Evolutionary conservation across 1,140 invertebrate genomes (phyloP), one percentile per base, ranked within the genome.

Genomic region (Brachionus manjavacas): DNA sequence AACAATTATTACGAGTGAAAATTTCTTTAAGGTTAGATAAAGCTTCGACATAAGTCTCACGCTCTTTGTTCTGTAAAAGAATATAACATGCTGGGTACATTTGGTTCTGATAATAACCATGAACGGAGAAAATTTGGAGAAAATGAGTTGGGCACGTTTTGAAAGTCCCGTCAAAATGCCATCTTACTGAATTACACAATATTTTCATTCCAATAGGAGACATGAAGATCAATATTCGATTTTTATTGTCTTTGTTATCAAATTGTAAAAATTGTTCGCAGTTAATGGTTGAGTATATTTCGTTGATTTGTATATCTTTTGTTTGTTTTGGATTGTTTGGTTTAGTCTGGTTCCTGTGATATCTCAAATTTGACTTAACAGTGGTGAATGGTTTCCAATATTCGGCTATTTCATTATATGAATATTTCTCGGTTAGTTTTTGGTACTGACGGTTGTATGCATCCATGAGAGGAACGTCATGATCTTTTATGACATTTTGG

Each of bases 71-170:
- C 9, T 66, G 64, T 35, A 66, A 66, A 66, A 66, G 64, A 66
- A 66, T 25, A 66, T 28, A 66, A 66, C 64, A 66, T 25, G 55
- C 55, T 64, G 55, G 55, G 55, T 64, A 14, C 55, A 64, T 64
- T 64, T 64, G 55, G 55, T 64, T 64, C 55, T 64, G n/a, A 64
- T 64, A 64, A 64, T 64, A 64, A 64, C 55, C 55, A 16, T 64
- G 55, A 64, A 64, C 55, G 12, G 55, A 64, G 55, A 64, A 14
- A 20, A 64, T 64, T 64, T 12, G 55, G 16, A 64, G 55, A 64
- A 64, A 64, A 64, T 64, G 55, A 64, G 55, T 64, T 16, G 9
- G 55, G 7, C 55, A 64, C n/a, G 55, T 64, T 64, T 64, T 64
- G 55, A 64, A 64, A 64, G 55, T 64, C n/a, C 55, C 55, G 20